A percentile compares a stretch with the other conserved stretches of the same genome.
Conservation (phyloP, 2,888 invertebrate species). For the Orthosia incerta region DNA sequence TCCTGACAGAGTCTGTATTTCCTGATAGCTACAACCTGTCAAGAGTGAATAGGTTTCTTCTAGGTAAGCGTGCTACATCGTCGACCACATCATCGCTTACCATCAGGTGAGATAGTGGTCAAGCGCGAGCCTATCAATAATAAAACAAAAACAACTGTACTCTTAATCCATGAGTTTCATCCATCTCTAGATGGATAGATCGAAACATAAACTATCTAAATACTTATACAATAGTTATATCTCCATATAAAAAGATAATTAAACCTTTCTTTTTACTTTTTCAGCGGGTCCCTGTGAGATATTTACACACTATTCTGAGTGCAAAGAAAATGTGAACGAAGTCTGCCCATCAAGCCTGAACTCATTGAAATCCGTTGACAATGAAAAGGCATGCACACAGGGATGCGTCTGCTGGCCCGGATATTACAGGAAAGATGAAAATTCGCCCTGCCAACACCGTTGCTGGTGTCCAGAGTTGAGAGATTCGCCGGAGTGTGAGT, state of each 20-base stretch:
- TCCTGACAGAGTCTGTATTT: too few species aligned
- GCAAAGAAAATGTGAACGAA: slow-evolving; percentile 17
- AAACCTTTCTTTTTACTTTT: not conserved
- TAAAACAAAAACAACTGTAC: too few species aligned
- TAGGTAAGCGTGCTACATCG: too few species aligned
- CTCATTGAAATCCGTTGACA: not conserved
- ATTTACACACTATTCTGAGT: slow-evolving; percentile 26
- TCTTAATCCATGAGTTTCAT: too few species aligned
- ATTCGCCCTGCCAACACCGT: slow-evolving; percentile 5
- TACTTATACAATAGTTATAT: too few species aligned
- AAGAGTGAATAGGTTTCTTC: too few species aligned
- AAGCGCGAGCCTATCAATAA: too few species aligned
- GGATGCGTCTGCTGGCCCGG: slow-evolving; percentile 27
- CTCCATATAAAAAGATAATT: not conserved
- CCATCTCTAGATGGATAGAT: too few species aligned
- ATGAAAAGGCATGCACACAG: slow-evolving; percentile 1
- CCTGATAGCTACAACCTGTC: too few species aligned
- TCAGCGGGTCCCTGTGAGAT: slow-evolving; percentile 5
- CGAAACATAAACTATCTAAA: too few species aligned
- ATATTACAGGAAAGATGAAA: slow-evolving; percentile 24
- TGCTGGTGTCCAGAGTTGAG: slow-evolving; percentile 19
- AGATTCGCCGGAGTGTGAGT: slow-evolving; percentile 19
- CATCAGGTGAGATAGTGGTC: too few species aligned
- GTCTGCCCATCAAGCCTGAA: slow-evolving; percentile 17
- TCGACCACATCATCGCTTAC: too few species aligned